phyloP scores from a whole-genome alignment of 2,797 vertebrate species.

The Enteromius mattozi region DNA sequence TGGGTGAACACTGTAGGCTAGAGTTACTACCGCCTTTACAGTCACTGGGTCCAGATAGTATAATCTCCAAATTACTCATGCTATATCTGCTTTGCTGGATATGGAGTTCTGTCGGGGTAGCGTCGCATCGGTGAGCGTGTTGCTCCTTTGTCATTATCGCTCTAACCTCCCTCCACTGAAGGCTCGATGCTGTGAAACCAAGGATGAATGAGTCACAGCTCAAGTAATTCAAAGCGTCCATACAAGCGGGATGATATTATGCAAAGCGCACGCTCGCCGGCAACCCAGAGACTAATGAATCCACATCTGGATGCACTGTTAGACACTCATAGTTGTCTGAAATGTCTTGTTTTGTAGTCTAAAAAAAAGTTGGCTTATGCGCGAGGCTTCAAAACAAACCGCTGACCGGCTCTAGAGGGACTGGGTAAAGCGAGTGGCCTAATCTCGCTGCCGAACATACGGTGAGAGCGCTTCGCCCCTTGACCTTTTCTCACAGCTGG shows the following conservation, averaged over 20 bases:
- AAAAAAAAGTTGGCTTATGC: background rate
- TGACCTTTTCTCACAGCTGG: constrained; percentile 51
- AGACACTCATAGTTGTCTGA: constrained; percentile 17
- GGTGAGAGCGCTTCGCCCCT: constrained; percentile 34
- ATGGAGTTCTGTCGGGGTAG: background rate
- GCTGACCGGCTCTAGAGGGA: background rate
- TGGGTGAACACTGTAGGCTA: constrained; percentile 44
- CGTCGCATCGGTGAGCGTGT: constrained; percentile 20
- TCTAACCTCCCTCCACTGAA: constrained; percentile 42
- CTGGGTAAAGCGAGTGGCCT: constrained; percentile 34
- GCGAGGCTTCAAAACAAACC: constrained; percentile 1
- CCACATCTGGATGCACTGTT: constrained; percentile 23
- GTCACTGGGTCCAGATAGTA: constrained; percentile 27
- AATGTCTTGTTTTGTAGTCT: background rate
- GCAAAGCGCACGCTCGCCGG: constrained; percentile 34
- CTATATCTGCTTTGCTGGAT: constrained; percentile 33
- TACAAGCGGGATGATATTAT: constrained; percentile 51
- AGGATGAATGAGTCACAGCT: constrained; percentile 47
- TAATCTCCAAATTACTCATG: constrained; percentile 47
- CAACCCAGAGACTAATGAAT: constrained; percentile 35
- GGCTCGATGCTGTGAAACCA: constrained; percentile 30
- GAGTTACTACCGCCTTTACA: constrained; percentile 35
- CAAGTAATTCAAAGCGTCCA: constrained; percentile 40
- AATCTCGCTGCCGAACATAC: constrained; percentile 47
- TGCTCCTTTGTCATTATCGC: constrained; percentile 21